Evolutionary conservation across 2,113 vertebrate genomes (phyloP), one percentile per base, ranked within the genome.

Genomic region (Seriola quinqueradiata): DNA sequence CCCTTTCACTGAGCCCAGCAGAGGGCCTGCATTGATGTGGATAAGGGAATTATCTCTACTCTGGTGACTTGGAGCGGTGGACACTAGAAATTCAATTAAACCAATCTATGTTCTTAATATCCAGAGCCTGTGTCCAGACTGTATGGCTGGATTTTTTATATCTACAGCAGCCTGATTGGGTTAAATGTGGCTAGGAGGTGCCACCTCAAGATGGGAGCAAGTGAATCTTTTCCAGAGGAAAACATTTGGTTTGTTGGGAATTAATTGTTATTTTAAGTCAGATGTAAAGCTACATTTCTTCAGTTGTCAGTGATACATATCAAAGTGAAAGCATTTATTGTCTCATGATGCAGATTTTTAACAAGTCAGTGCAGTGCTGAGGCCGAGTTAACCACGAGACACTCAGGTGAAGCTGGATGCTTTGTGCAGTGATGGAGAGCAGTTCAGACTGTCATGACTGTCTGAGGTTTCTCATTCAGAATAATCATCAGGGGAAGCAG

Each of bases 1-100:
- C 85, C 77, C 79, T 60, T 81, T 90, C 88, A 82, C 89, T 90
- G 89, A 88, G 90, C 94, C 91, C 94, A 94, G 92, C 90, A 92
- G 93, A 94, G 95, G 87, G 90, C 89, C 90, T 40, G 89, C 94
- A 93, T 85, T 92, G 92, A 95, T 94, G 91, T 93, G 92, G 92
- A 95, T 92, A 93, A 93, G 90, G 78, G 79, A 93, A 95, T 95
- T 94, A 94, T 89, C 90, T 92, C 87, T 92, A 91, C 93, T 95
- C 92, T 85, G 86, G 69, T 95, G 91, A 92, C 81, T 92, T 36
- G 38, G 79, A 90, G 81, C 75, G 76, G 75, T 90, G 83, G 81
- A 93, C 81, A 90, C 77, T 92, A 83, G 84, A 94, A 93, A 94
- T 92, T 94, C 91, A 94, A 92, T 95, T 92, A 92, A 93, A 94